Evolutionary conservation across 2,888 invertebrate genomes (phyloP).

Genomic region (Patella pellucida): DNA sequence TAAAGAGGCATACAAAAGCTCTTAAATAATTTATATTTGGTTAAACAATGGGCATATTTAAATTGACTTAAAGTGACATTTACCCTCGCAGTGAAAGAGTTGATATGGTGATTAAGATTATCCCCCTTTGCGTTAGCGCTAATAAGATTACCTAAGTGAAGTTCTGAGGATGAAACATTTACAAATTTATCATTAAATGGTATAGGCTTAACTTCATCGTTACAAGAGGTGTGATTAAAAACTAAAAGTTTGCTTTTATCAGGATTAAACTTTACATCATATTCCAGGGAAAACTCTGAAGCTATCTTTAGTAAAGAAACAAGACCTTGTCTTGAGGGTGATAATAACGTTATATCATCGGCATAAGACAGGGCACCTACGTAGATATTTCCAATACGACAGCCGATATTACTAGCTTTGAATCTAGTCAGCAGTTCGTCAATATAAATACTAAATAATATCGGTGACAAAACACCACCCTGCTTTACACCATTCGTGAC

Average conservation of each 20-base stretch:
- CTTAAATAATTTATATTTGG: constrained; percentile 3
- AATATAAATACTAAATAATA: constrained; percentile 21
- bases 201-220: background rate
- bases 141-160: background rate
- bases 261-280: background rate
- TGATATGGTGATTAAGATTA: background rate
- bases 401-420: constrained; percentile 7
- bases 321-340: background rate
- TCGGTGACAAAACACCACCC: constrained; percentile 20
- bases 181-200: background rate
- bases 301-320: background rate
- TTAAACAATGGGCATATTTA: background rate
- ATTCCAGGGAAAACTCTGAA: background rate
- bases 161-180: background rate
- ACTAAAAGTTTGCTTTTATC: constrained; percentile 9
- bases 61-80: background rate
- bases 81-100: background rate
- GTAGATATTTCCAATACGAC: constrained; percentile 19
- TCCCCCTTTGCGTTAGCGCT: background rate
- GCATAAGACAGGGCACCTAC: constrained; percentile 28
- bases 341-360: constrained; percentile 24
- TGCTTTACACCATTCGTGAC: constrained; percentile 20
- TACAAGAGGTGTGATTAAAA: background rate
- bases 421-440: constrained; percentile 18
- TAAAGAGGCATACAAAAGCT: background rate